Evolutionary conservation across 2,888 invertebrate species (phyloP).

Genomic region (Scaptomyza tumidula): DNA sequence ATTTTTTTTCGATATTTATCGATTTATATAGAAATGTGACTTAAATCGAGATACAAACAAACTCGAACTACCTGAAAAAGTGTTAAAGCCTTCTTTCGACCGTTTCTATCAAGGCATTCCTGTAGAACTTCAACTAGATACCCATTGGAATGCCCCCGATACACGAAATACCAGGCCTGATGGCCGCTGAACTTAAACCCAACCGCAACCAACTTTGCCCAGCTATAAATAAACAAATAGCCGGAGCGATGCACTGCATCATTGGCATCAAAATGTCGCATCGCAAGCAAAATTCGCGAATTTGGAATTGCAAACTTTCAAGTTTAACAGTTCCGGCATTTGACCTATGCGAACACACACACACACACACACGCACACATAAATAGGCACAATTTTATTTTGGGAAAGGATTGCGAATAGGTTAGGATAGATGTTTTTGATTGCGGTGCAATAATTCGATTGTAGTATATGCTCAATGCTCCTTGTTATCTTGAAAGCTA

Average conservation of each 20-base stretch:
- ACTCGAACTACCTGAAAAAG: too few species aligned
- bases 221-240: slow-evolving; percentile 34
- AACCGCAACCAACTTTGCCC: slow-evolving; percentile 40
- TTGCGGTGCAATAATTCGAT: slow-evolving; percentile 21
- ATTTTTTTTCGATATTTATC: too few species aligned
- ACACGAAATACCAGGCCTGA: not conserved
- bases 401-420: too few species aligned
- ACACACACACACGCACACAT: too few species aligned
- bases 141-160: not conserved
- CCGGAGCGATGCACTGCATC: slow-evolving; percentile 32
- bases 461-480: too few species aligned
- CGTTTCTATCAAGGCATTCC: too few species aligned
- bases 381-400: slow-evolving; percentile 3
- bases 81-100: too few species aligned
- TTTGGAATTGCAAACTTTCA: slow-evolving; percentile 41
- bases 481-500: too few species aligned
- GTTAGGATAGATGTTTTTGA: slow-evolving; percentile 3
- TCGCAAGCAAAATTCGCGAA: not conserved
- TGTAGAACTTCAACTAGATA: not conserved
- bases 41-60: too few species aligned
- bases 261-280: slow-evolving; percentile 42
- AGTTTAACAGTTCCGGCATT: slow-evolving; percentile 64
- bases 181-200: slow-evolving; percentile 41
- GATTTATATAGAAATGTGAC: too few species aligned
- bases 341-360: slow-evolving; percentile 29